Base-by-base conservation (phyloP, 1,140 invertebrate species). In the Drosophila azteca region DNA sequence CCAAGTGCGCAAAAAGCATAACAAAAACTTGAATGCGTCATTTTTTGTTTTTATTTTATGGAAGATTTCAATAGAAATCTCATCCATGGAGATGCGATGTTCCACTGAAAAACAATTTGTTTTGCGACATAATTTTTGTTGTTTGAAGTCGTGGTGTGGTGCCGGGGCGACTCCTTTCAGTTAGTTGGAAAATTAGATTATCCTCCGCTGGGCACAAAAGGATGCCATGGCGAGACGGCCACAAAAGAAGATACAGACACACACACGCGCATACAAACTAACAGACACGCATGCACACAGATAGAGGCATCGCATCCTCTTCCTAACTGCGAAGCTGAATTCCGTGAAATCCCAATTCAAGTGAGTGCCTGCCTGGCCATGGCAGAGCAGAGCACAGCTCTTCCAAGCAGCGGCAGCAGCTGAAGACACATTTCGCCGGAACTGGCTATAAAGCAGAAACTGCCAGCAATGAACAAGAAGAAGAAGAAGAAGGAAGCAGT, bases 331-430 rank as follows among this genome's bases (percentile, higher is more conserved):
- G 71, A 69, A 89, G 65, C 72, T 81, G 58, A 88, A 88, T 88
- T 88, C 83, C 76, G 76, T 88, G 83, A 88, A 88, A 88, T 88
- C 83, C 79, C 68, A 88, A 88, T 89, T 83, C 84, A 87, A 83
- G 76, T 88, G 72, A 87, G 83, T 88, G 35, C 35, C 35, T 39
- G 35, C 11, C 35, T 39, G 76, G 65, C 66, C 54, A 61, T 55
- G 71, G 51, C 49, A 67, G 79, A 53, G 66, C 39, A 51, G 51
- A 44, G 17, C 49, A 29, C 60, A 24, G 26, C 41, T 48, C 35
- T 15, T 35, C 43, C 44, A 58, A 68, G 44, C 15, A 50, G 50
- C 50, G 70, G 67, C 31, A 77, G 74, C 73, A 81, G 83, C 84
- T 89, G 79, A 88, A 88, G 83, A 88, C 79, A 83, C 79, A 84